Percentiles rank a stretch among this genome's conserved stretches.
Conservation (phyloP, 2,113 vertebrate species). For the Lepidothrix coronata region DNA sequence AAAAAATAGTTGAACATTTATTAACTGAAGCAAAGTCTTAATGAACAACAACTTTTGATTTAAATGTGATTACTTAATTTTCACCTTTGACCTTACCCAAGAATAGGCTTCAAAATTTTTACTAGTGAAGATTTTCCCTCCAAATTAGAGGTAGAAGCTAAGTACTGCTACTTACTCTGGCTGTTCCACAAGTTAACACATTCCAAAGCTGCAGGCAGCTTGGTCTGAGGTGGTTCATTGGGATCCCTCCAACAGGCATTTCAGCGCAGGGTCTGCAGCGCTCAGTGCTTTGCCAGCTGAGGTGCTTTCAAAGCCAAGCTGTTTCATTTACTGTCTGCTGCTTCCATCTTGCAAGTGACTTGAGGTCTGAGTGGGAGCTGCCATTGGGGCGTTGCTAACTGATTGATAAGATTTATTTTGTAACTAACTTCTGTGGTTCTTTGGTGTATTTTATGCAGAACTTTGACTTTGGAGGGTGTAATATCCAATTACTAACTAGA, state of each 20-base stretch:
- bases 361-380: background rate
- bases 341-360: background rate
- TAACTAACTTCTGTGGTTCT: background rate
- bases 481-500: background rate
- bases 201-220: background rate
- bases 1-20: background rate
- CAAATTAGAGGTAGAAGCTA: background rate
- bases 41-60: background rate
- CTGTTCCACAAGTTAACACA: background rate
- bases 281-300: background rate
- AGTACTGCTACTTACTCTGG: fast-evolving
- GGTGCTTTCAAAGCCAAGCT: background rate
- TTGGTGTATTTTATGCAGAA: background rate
- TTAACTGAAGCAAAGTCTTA: background rate
- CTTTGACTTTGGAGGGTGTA: background rate
- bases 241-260: background rate
- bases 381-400: fast-evolving
- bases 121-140: background rate
- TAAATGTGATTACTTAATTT: background rate
- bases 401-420: background rate
- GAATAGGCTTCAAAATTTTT: background rate
- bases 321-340: background rate
- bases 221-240: fast-evolving
- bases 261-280: background rate
- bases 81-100: background rate